Base-by-base conservation (phyloP, 2,113 vertebrate species). In the Lepisosteus oculatus region DNA sequence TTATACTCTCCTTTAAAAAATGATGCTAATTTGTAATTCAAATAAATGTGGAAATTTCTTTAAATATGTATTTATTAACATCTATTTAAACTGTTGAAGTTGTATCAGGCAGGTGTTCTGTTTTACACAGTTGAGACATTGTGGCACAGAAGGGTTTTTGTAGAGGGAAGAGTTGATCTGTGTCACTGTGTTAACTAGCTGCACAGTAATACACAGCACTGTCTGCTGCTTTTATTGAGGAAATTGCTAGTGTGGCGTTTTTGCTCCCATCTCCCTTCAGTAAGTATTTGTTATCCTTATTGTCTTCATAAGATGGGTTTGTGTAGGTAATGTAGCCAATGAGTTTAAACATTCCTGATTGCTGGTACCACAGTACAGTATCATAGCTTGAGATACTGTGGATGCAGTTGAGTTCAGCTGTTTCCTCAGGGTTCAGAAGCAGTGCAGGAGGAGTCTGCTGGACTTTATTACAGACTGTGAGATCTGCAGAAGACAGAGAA, bases 141-240 rank as follows among this genome's bases (percentile, higher is more conserved):
- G 47, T 51, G 47, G 47, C 47, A 6, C 47, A 51, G 47, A 9
- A 51, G 51, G 71, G 69, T 71, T 88, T 89, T 82, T 80, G 61
- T 75, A 80, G 45, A 73, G 42, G 72, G 15, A 6, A 3, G 61
- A 69, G 43, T 14, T 29, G 29, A 29, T 29, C 29, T 29, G 13
- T 61, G n/a, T 15, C 42, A 11, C 72, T 66, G 76, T 78, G 69
- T 78, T 29, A 1, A 61, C 41, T 55, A 2, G 69, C 76, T 64
- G 76, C 76, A 68, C 76, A 74, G 55, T 74, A 77, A 68, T 76
- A 79, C 64, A 74, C 68, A 3, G 44, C 68, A 6, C 45, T 77
- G 72, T 74, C 29, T 29, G 29, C 29, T 29, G 29, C 72, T 3
- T 12, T 14, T 17, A 6, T 9, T n/a, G 44, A 45, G 4, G 74